Conservation (phyloP, 2,797 vertebrate genomes). For the Acropternis orthonyx region DNA sequence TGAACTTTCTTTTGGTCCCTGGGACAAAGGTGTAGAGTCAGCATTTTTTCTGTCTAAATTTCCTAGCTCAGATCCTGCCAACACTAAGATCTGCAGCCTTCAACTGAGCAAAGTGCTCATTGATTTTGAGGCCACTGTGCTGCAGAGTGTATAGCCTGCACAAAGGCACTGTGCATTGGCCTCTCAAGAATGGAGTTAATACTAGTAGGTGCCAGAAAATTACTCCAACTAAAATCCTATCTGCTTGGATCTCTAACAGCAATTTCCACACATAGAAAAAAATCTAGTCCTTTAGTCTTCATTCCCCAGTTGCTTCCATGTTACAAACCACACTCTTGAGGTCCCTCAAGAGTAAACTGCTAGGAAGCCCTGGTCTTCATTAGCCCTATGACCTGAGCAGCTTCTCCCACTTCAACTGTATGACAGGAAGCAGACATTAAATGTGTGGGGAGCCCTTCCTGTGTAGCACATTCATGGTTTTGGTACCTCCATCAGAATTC, state of each 20-base stretch:
- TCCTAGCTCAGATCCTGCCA: background rate
- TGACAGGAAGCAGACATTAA: background rate
- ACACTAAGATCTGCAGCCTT: background rate
- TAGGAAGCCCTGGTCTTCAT: background rate
- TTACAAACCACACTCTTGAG: background rate
- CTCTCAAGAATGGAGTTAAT: background rate
- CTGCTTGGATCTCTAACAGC: background rate
- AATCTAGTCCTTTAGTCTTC: background rate
- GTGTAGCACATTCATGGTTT: background rate
- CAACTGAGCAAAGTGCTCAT: background rate
- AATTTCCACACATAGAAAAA: background rate
- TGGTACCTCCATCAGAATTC: background rate
- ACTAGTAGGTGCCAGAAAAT: background rate
- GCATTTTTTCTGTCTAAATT: background rate
- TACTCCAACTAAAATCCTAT: background rate
- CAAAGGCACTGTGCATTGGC: background rate
- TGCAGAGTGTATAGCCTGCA: background rate
- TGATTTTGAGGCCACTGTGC: background rate
- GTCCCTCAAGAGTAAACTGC: background rate
- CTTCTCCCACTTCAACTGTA: background rate
- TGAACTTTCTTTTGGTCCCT: background rate
- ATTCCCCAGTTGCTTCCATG: background rate
- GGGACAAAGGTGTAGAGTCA: background rate
- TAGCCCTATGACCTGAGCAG: background rate
- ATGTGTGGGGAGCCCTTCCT: background rate